These are phyloP conservation scores for Saimiri boliviensis DNA, from an alignment of 2,113 vertebrate species.

Conservation along the genomic window DNA sequence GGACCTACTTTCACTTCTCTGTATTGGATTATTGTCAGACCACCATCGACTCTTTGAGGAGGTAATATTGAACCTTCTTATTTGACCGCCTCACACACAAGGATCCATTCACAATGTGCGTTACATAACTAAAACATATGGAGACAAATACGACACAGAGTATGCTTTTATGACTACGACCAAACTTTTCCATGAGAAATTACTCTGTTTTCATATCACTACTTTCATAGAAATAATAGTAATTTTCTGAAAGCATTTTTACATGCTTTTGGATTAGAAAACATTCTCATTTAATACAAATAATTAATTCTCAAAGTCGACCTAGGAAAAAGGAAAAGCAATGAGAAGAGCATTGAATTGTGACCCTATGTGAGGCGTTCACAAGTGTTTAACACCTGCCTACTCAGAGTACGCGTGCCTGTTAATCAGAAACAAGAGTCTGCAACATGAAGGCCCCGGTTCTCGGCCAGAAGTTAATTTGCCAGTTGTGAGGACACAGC, in stretches of 20 bases:
- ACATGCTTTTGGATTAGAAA: neutral
- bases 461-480: neutral
- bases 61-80: accelerated
- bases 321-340: neutral
- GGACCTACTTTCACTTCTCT: neutral
- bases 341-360: neutral
- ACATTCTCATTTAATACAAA: neutral
- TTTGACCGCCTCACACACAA: too few relatives aligned
- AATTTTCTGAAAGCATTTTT: neutral
- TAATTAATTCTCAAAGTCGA: neutral
- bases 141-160: neutral
- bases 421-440: neutral
- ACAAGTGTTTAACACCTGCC: neutral
- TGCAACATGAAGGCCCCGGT: accelerated
- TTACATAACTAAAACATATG: neutral
- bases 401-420: neutral
- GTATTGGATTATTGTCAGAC: neutral
- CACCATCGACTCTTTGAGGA: too few relatives aligned
- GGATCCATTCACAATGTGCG: neutral
- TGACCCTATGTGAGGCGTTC: neutral
- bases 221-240: neutral
- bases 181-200: neutral
- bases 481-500: too few relatives aligned
- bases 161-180: neutral
- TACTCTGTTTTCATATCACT: neutral